A percentile compares a stretch with the other conserved stretches of the same genome.
Evolutionary conservation across 2,888 invertebrate genomes (phyloP).

Genomic region (Onthophagus sagittarius): DNA sequence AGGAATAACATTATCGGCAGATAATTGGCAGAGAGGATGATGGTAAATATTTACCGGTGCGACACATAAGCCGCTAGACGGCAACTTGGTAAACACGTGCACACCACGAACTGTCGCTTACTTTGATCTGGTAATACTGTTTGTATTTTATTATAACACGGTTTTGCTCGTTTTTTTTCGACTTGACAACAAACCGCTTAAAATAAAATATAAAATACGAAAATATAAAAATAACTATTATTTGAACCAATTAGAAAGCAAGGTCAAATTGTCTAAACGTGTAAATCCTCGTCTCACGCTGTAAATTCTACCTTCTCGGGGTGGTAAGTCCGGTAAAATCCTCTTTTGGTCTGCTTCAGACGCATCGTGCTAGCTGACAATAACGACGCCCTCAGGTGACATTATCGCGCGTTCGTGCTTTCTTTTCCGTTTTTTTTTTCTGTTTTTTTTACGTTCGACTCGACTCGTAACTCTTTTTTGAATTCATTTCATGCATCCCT

Average conservation of each 20-base stretch:
- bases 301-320: background rate
- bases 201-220: background rate
- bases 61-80: background rate
- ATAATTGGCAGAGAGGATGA: background rate
- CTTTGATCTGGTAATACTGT: slow-evolving; percentile 12
- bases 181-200: background rate
- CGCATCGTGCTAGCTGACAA: background rate
- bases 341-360: background rate
- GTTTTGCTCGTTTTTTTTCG: background rate
- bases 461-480: background rate
- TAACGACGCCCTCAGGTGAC: background rate
- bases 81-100: background rate
- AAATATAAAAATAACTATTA: background rate
- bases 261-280: background rate
- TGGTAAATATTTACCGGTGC: background rate
- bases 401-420: background rate
- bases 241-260: background rate
- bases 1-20: background rate
- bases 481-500: background rate
- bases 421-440: background rate
- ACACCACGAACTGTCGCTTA: background rate
- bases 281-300: background rate
- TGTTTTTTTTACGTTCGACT: background rate
- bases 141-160: slow-evolving; percentile 6
- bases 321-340: background rate